Percentiles rank a stretch among this genome's conserved stretches.
These are phyloP conservation scores for Zhengitettix transpicula DNA, from an alignment of 2,888 invertebrate species.

Conservation along the genomic window DNA sequence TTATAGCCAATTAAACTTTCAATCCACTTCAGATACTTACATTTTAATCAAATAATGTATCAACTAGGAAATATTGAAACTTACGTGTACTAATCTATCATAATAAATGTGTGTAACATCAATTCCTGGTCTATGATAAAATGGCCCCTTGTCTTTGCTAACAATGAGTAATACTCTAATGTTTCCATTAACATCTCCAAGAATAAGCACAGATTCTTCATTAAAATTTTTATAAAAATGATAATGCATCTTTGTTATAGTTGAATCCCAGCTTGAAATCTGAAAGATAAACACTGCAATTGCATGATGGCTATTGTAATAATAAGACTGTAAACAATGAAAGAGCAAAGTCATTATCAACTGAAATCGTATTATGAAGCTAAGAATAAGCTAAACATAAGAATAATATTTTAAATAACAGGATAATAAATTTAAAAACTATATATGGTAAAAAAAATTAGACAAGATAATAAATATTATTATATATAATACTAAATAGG, in stretches of 20 bases:
- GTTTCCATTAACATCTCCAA: conserved; percentile 61
- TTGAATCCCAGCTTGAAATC: conserved; percentile 46
- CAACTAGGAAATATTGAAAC: background rate
- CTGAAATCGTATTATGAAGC: no score
- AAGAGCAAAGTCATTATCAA: no score
- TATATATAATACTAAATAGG: no score
- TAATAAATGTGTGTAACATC: conserved; percentile 29
- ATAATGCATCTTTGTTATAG: conserved; percentile 38
- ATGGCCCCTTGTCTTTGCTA: conserved; percentile 46
- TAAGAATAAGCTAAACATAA: no score
- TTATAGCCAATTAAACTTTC: no score
- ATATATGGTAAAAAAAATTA: no score
- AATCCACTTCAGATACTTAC: background rate
- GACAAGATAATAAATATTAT: no score
- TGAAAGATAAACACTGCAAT: conserved; percentile 13
- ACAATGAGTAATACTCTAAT: conserved; percentile 46
- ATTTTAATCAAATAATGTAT: background rate
- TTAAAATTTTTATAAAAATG: conserved; percentile 37
- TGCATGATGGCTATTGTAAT: no score
- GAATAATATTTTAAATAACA: no score
- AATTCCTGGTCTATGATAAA: conserved; percentile 46
- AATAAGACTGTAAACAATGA: no score
- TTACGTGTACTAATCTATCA: conserved; percentile 6
- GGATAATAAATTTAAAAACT: no score
- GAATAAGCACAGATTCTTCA: conserved; percentile 43